phyloP scores from a whole-genome alignment of 2,113 vertebrate genomes.

The Eonycteris spelaea region DNA sequence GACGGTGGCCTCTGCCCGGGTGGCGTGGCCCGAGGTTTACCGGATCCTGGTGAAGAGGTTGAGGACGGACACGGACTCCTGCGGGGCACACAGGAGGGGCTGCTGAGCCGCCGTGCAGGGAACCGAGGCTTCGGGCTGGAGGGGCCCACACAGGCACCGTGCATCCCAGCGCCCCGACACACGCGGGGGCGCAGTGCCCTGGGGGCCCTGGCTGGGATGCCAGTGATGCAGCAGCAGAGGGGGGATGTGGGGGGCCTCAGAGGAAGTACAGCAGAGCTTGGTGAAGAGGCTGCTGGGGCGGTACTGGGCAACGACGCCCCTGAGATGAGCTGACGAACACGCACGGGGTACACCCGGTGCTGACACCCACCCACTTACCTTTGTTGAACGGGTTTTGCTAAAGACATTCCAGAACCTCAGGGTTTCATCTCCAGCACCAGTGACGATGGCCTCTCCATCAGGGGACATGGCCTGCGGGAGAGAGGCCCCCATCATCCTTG shows the following conservation, averaged over 20 bases:
- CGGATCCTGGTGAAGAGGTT: constrained; percentile 97
- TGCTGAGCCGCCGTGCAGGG: not conserved
- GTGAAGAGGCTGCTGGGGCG: fast-evolving
- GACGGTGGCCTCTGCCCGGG: constrained; percentile 38
- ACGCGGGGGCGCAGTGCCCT: not conserved
- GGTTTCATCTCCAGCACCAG: constrained; percentile 97
- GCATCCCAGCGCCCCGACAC: not conserved
- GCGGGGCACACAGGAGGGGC: not conserved
- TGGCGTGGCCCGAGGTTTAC: constrained; percentile 75
- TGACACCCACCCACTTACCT: constrained; percentile 81
- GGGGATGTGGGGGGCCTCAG: not conserved
- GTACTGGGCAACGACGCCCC: too few relatives aligned
- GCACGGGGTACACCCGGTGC: not conserved
- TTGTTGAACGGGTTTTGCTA: constrained; percentile 98
- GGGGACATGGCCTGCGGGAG: constrained; percentile 94
- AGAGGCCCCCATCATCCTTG: not conserved
- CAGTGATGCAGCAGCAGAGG: fast-evolving
- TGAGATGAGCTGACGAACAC: not conserved
- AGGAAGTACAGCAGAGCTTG: not conserved
- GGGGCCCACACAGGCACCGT: not conserved
- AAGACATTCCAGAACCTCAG: constrained; percentile 99
- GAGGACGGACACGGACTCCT: constrained; percentile 95
- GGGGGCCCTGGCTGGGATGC: not conserved
- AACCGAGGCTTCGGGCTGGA: not conserved
- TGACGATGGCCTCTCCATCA: constrained; percentile 98